Evolutionary conservation across 2,888 invertebrate species (phyloP), one percentile per base, ranked within the genome.

Genomic region (Hydrotaea cyrtoneurina): DNA sequence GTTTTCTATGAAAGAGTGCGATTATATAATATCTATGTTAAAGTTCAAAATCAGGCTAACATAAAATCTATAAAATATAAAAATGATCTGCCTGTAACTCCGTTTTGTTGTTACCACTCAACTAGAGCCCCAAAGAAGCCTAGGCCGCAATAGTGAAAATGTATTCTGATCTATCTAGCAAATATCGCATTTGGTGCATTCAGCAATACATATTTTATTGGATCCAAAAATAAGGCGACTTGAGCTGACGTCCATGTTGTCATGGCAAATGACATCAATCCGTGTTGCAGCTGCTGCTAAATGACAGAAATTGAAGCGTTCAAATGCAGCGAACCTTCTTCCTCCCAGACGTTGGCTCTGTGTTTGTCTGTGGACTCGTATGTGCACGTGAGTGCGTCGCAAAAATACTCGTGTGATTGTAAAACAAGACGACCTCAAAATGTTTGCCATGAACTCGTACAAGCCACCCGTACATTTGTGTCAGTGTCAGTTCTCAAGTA

Each of bases 291-390:
- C 59, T 78, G 55, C 50, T 66, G 78, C 69, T 71, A 80, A 83
- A 80, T 64, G 43, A 80, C 80, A 75, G 83, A 80, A 83, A 83
- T 83, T 80, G 73, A 83, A 83, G 78, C 83, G 66, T 50, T 78
- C 80, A 83, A 83, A 74, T 80, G 74, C 83, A 83, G 80, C 80
- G 83, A 83, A 83, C 83, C 71, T 80, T 69, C 69, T 78, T 78
- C 80, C 78, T 80, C 78, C 69, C 80, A 78, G 80, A 75, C 83
- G 73, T 71, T 83, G 83, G 1, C 17, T 53, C 17, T 17, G 53
- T 17, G 11, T 21, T n/a, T 55, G 21, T 55, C 3, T 31, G 2
- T 31, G 11, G 0, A 5, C n/a, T n/a, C n/a, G n/a, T 10, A 21
- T 55, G 55, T 21, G 21, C 0, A 55, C 19, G 11, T 21, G 19